These are phyloP conservation scores for Ricordea florida DNA, from an alignment of 92 coral and sea anemone species.

Conservation along the genomic window DNA sequence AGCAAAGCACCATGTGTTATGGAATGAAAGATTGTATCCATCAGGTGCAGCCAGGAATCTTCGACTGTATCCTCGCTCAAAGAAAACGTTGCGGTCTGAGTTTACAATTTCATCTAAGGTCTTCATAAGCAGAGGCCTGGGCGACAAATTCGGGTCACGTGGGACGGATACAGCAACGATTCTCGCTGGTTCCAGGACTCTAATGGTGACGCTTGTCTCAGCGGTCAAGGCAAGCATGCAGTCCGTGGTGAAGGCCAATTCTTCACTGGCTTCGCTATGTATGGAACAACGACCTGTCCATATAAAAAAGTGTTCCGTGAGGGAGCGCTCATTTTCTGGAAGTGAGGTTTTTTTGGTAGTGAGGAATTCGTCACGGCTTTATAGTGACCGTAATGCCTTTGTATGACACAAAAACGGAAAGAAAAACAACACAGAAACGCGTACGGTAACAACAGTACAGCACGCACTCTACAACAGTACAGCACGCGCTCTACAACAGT, in stretches of 20 bases:
- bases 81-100: slow-evolving; percentile 32
- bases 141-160: slow-evolving; percentile 29
- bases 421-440: too few species aligned
- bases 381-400: too few species aligned
- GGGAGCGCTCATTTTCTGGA: too few species aligned
- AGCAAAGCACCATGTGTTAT: slow-evolving; percentile 1
- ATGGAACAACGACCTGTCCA: slow-evolving; percentile 7
- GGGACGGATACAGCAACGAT: slow-evolving; percentile 9
- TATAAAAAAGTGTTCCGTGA: too few species aligned
- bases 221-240: slow-evolving; percentile 20
- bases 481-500: too few species aligned
- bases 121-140: neutral
- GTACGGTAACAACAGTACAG: too few species aligned
- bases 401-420: too few species aligned
- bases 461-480: too few species aligned
- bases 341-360: too few species aligned
- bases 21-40: slow-evolving; percentile 23
- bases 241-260: slow-evolving; percentile 11
- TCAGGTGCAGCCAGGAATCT: slow-evolving; percentile 24
- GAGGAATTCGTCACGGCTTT: too few species aligned
- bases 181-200: slow-evolving; percentile 2
- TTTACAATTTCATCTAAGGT: slow-evolving; percentile 7
- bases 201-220: neutral
- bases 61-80: slow-evolving; percentile 20
- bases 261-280: neutral